These are phyloP conservation scores for Heteropelma amictum DNA, from an alignment of 2,888 invertebrate genomes.

Conservation along the genomic window DNA sequence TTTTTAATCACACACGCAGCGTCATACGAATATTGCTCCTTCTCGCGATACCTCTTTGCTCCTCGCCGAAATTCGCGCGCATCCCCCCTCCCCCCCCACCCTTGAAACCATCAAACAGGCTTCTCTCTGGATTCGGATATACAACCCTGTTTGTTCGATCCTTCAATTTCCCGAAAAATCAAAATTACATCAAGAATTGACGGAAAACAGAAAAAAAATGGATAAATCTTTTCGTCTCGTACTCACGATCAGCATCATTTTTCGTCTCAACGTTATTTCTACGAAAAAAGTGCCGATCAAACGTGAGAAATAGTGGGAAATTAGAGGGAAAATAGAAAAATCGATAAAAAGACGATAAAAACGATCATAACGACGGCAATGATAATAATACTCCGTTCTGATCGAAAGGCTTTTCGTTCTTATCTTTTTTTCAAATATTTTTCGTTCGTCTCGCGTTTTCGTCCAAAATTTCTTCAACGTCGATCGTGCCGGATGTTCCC, in stretches of 20 bases:
- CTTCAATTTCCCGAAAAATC: no score
- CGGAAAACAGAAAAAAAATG: no score
- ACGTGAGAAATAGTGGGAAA: no score
- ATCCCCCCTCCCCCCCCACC: constrained; percentile 23
- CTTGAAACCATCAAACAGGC: no score
- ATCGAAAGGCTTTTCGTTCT: constrained; percentile 44
- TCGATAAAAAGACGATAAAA: constrained; percentile 29
- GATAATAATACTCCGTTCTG: constrained; percentile 56
- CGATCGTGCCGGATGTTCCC: constrained; percentile 22
- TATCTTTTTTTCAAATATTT: constrained; percentile 22
- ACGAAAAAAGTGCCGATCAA: no score
- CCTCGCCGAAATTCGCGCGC: background rate
- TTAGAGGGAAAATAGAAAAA: no score
- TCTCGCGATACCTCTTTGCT: constrained; percentile 25
- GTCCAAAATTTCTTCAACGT: constrained; percentile 8
- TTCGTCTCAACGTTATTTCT: no score
- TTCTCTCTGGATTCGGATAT: no score
- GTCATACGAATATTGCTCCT: constrained; percentile 53
- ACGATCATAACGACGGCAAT: constrained; percentile 43
- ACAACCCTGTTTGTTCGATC: no score
- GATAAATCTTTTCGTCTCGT: no score
- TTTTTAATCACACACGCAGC: constrained; percentile 43
- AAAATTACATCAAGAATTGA: no score
- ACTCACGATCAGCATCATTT: no score
- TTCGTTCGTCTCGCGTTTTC: background rate